Percentiles rank a stretch among this genome's conserved stretches.
phyloP scores from a whole-genome alignment of 2,113 vertebrate species.

The Gracilinanus agilis region DNA sequence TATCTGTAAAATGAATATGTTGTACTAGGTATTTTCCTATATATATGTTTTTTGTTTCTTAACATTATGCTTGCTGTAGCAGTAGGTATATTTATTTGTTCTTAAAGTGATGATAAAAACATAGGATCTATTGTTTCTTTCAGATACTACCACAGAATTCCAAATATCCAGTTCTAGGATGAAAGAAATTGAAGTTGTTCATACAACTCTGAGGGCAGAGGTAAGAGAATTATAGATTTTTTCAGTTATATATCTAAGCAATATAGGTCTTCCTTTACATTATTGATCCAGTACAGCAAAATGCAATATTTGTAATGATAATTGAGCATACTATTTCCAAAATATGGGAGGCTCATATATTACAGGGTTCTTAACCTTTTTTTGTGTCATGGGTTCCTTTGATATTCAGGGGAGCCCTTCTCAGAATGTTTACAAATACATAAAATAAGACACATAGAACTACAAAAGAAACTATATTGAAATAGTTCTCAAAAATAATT shows the following conservation, averaged over 20 bases:
- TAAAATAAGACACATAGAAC: neutral
- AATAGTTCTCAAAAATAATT: neutral
- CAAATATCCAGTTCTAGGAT: constrained; percentile 89
- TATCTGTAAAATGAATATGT: neutral
- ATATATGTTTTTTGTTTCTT: neutral
- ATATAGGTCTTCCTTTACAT: neutral
- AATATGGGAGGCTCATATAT: neutral
- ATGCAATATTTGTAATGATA: neutral
- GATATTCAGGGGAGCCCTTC: neutral
- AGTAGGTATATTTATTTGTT: neutral
- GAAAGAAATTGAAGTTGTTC: constrained; percentile 89
- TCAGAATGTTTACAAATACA: neutral
- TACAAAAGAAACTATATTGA: neutral
- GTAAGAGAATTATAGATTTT: constrained; percentile 83
- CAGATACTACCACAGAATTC: constrained; percentile 90
- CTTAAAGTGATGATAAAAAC: constrained; percentile 32
- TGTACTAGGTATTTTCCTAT: neutral
- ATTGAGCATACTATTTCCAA: neutral
- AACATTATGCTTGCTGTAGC: neutral
- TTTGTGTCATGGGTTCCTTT: neutral
- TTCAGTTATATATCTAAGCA: constrained; percentile 23
- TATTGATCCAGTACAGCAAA: neutral
- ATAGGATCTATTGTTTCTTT: constrained; percentile 73
- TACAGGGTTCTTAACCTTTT: no score
- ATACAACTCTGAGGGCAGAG: constrained; percentile 91